Percentiles rank a stretch among this genome's conserved stretches.
Evolutionary conservation across 2,888 invertebrate species (phyloP).

Genomic region (Monopis laevigella): DNA sequence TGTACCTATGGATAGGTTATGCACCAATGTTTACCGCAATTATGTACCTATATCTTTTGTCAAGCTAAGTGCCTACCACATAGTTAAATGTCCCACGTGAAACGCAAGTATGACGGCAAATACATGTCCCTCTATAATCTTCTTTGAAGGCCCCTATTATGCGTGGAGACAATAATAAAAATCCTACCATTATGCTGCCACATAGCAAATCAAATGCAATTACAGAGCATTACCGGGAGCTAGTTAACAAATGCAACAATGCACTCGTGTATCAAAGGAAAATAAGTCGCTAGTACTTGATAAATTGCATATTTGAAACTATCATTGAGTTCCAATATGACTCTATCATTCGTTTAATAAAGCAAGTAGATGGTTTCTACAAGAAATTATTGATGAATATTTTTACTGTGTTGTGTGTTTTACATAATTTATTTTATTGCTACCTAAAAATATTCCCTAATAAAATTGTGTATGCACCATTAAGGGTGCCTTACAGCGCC

Average conservation of each 20-base stretch:
- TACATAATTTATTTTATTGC: too few relatives aligned
- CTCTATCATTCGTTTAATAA: too few relatives aligned
- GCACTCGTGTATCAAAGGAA: constrained; percentile 31
- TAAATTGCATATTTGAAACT: constrained; percentile 1
- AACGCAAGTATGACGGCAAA: constrained; percentile 41
- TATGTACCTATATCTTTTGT: neutral
- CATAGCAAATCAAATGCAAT: constrained; percentile 49
- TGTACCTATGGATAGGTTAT: too few relatives aligned
- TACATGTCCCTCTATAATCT: constrained; percentile 18
- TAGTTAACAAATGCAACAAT: constrained; percentile 23
- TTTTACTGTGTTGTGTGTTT: too few relatives aligned
- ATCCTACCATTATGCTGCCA: constrained; percentile 35
- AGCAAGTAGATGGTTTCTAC: too few relatives aligned
- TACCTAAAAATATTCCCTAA: too few relatives aligned
- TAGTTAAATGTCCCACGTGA: constrained; percentile 31
- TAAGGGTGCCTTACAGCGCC: too few relatives aligned
- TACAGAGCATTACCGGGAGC: constrained; percentile 33
- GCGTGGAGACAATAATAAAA: constrained; percentile 49
- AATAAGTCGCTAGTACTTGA: constrained; percentile 19
- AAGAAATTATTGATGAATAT: too few relatives aligned
- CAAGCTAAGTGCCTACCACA: neutral
- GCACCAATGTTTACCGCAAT: too few relatives aligned
- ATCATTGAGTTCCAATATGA: too few relatives aligned
- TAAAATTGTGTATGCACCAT: too few relatives aligned
- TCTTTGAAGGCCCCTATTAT: constrained; percentile 3